Base-by-base conservation (phyloP, 2,797 vertebrate genomes). In the Acipenser oxyrinchus region DNA sequence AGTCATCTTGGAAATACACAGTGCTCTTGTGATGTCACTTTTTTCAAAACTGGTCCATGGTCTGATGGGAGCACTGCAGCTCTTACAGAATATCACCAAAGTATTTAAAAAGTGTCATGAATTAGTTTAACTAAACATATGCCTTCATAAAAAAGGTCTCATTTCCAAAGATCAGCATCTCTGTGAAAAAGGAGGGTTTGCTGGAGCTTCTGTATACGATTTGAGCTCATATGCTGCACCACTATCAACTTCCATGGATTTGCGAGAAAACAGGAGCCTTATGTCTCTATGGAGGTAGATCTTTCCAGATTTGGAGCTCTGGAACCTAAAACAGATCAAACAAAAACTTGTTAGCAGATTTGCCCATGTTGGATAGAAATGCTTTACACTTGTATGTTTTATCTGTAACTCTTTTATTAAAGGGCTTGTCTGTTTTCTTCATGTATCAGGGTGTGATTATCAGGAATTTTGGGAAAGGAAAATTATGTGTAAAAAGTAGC, bases 271-370 rank as follows among this genome's bases (percentile, higher is more conserved):
- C 64, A 99, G 91, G 83, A 99, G 92, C 75, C 95, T 91, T 78
- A 99, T 94, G 83, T 99, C 97, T 89, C 93, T 90, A 77, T 99
- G 96, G 94, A 99, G 97, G 96, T 99, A 99, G 94, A 99, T 94
- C 94, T 99, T 99, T 83, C 96, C 95, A 93, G 97, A 99, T 90
- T 96, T 99, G 51, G 96, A 97, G 88, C 96, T 98, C 91, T 99
- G 96, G 92, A 99, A 99, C 96, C 97, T 99, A 79, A 69, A 70
- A 65, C n/a, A 68, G 23, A 37, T 37, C 23, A 37, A 37, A 37
- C 23, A 37, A 37, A 37, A 37, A 37, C 23, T 37, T 37, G 23
- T 37, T 37, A 37, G 23, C 23, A 37, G 4, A 37, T 37, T 4
- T 37, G 23, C 2, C 23, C 23, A 37, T 37, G 23, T 37, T 37